Evolutionary conservation across 2,797 vertebrate species (phyloP), one percentile per base, ranked within the genome.

Genomic region (Chelon auratus): DNA sequence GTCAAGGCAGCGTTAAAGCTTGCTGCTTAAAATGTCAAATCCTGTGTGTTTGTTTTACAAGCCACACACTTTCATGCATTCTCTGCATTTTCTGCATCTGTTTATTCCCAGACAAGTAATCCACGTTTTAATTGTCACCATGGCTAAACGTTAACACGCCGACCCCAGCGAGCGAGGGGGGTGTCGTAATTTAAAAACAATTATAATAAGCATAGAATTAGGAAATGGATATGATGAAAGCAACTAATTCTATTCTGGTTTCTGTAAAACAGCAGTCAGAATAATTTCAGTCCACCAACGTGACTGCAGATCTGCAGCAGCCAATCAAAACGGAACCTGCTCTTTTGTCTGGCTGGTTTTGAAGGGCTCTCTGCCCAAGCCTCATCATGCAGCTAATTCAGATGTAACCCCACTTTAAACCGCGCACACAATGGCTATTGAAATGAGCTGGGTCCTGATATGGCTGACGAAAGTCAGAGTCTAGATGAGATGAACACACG

Each of bases 321-420:
- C 87, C 89, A 90, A 90, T 90, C 82, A 90, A 74, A 88, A 61
- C 18, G 33, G 69, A 77, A 87, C 73, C 70, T 83, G 79, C 39
- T 87, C 83, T 82, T 88, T 91, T 91, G 91, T 93, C 81, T 77
- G 68, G 26, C 39, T 24, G 62, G 55, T 67, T 85, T 72, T 91
- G 86, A 91, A 92, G 90, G 72, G 89, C 88, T 85, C 91, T 90
- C 81, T 68, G 64, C 54, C 75, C 73, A 53, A 92, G 85, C 88
- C 88, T 90, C 88, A 89, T 88, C 89, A 80, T 85, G 75, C 82
- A 77, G 65, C 87, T 86, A 81, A 93, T 92, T 92, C 92, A 89
- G 81, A 91, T 74, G 80, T 89, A 86, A 88, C 83, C 87, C 87
- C 89, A 91, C 88, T 93, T 88, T 86, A 89, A 81, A 83, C 84